Conservation (phyloP, 2,113 vertebrate species). For the Pituophis catenifer region DNA sequence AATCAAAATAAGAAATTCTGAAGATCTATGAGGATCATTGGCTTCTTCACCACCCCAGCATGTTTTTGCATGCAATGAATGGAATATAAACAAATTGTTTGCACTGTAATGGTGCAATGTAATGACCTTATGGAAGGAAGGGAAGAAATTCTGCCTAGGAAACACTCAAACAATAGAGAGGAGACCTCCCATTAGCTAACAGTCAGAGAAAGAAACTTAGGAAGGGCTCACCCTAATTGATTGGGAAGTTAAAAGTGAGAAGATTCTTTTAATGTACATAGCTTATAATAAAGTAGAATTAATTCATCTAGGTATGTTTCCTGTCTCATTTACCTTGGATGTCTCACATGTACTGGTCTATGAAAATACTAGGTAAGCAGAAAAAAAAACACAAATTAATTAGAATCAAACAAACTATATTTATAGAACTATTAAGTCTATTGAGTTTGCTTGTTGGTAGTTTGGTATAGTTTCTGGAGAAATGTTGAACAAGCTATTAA, state of each 20-base stretch:
- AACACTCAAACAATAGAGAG: neutral
- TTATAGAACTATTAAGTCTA: neutral
- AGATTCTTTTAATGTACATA: neutral
- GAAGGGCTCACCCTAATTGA: neutral
- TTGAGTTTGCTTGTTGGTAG: neutral
- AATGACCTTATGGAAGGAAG: neutral
- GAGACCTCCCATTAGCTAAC: neutral
- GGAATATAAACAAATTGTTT: constrained; percentile 63
- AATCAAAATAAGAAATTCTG: constrained; percentile 54
- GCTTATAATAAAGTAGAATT: neutral
- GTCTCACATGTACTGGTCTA: constrained; percentile 17
- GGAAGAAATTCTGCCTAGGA: neutral
- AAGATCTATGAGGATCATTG: constrained; percentile 48
- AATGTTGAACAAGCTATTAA: neutral
- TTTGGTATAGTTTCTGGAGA: neutral
- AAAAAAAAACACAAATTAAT: constrained; percentile 7
- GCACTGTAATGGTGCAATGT: constrained; percentile 14
- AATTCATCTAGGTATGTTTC: neutral
- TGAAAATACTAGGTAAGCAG: constrained; percentile 63
- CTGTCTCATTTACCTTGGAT: neutral
- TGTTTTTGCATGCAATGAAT: constrained; percentile 43
- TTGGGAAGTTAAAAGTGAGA: neutral
- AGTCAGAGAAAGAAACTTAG: neutral
- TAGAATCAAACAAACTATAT: neutral
- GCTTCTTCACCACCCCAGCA: constrained; percentile 44